Percentiles rank a stretch among this genome's conserved stretches.
Evolutionary conservation across 2,888 invertebrate species (phyloP).

Genomic region (Caenorhabditis sinica): DNA sequence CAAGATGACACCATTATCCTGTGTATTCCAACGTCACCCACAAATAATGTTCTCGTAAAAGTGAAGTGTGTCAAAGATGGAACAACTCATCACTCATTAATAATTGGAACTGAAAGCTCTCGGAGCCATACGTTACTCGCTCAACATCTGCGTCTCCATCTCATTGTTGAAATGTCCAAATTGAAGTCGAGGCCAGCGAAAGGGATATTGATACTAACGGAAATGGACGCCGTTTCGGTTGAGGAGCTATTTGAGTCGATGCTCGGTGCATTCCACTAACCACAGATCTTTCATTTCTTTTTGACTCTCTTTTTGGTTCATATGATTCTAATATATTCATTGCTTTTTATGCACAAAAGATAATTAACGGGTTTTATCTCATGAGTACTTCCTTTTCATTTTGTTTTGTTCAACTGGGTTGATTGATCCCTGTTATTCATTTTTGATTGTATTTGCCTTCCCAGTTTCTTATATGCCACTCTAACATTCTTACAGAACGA

Average conservation of each 20-base stretch:
- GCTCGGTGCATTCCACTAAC: constrained; percentile 45
- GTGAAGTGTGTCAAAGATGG: constrained; percentile 34
- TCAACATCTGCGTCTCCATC: constrained; percentile 45
- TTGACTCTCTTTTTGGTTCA: background rate
- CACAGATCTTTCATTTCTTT: background rate
- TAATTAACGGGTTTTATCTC: background rate
- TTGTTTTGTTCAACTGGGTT: background rate
- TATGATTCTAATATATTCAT: background rate
- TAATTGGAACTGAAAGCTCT: constrained; percentile 54
- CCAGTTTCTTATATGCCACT: too few species aligned
- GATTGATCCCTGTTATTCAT: background rate
- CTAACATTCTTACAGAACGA: constrained; percentile 9
- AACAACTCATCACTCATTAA: constrained; percentile 29
- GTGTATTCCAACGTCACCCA: background rate
- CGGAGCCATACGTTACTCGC: constrained; percentile 28
- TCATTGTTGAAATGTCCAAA: constrained; percentile 66
- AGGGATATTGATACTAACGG: constrained; percentile 43
- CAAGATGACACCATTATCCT: constrained; percentile 13
- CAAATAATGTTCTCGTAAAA: constrained; percentile 7
- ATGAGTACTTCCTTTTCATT: background rate
- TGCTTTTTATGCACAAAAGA: background rate
- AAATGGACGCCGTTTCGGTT: constrained; percentile 47
- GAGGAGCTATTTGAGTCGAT: constrained; percentile 54
- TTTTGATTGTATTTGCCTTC: too few species aligned
- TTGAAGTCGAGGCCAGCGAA: constrained; percentile 48